These are phyloP conservation scores for Mimas tiliae DNA, from an alignment of 2,888 invertebrate genomes.

Conservation along the genomic window DNA sequence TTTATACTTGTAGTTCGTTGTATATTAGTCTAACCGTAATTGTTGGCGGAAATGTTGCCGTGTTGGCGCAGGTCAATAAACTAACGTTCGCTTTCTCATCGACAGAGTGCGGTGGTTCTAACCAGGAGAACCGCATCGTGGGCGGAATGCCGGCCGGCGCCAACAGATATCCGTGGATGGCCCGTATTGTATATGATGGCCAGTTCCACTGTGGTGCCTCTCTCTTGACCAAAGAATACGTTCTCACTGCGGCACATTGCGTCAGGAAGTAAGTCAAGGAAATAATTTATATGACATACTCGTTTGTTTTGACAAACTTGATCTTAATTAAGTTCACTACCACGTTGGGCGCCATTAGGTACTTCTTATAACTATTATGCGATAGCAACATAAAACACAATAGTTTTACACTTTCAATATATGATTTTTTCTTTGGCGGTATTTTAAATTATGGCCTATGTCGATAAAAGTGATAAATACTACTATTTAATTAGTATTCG, in stretches of 20 bases:
- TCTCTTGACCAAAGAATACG: conserved; percentile 92
- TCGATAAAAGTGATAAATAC: neutral
- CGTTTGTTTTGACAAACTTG: conserved; percentile 25
- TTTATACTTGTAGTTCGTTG: conserved; percentile 6
- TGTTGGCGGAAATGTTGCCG: conserved; percentile 42
- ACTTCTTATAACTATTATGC: conserved; percentile 18
- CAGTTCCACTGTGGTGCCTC: conserved; percentile 96
- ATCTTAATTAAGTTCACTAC: conserved; percentile 28
- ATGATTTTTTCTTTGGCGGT: neutral
- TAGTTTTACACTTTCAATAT: neutral
- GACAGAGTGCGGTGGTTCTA: conserved; percentile 91
- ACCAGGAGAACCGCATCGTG: conserved; percentile 94
- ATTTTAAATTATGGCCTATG: neutral
- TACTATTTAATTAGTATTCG: neutral
- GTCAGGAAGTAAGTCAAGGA: conserved; percentile 87
- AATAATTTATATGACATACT: conserved; percentile 27
- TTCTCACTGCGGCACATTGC: conserved; percentile 95
- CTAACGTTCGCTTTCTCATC: conserved; percentile 56
- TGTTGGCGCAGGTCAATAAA: conserved; percentile 55
- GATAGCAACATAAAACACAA: neutral
- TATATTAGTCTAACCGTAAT: conserved; percentile 27
- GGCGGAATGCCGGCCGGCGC: conserved; percentile 92
- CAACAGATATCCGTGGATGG: conserved; percentile 95
- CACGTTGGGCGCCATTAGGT: conserved; percentile 23
- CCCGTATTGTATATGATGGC: conserved; percentile 93